Conservation (phyloP, 2,888 invertebrate species). For the Drosophila barbarae region DNA sequence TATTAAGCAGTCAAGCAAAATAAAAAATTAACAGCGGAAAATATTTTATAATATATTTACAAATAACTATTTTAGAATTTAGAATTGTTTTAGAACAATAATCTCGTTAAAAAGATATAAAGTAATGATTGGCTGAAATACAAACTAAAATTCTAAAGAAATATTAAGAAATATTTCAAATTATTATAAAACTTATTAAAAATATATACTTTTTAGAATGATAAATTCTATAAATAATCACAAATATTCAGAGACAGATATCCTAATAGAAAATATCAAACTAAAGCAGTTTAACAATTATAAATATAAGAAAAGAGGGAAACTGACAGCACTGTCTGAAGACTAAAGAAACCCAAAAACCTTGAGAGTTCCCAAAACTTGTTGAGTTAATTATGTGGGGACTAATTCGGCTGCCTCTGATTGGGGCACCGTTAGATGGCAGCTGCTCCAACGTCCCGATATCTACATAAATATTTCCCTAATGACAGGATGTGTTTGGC, state of each 20-base stretch:
- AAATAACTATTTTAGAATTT: too few species aligned
- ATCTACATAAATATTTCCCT: constrained; percentile 72
- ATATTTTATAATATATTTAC: too few species aligned
- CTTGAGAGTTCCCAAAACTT: constrained; percentile 13
- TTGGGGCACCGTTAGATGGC: constrained; percentile 57
- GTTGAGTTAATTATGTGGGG: constrained; percentile 53
- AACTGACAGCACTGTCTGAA: not conserved
- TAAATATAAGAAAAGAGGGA: not conserved
- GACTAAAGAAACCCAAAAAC: not conserved
- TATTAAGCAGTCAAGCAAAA: not conserved
- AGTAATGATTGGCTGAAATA: too few species aligned
- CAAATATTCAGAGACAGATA: not conserved
- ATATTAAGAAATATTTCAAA: too few species aligned
- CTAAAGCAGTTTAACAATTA: not conserved
- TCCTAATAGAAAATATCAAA: too few species aligned
- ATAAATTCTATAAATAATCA: not conserved
- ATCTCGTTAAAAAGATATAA: too few species aligned
- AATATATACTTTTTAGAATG: not conserved
- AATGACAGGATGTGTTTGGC: constrained; percentile 66
- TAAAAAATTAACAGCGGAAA: not conserved
- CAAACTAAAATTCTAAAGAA: too few species aligned
- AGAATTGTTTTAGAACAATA: too few species aligned
- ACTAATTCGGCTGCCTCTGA: constrained; percentile 51
- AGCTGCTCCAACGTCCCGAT: constrained; percentile 38
- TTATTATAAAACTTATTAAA: not conserved